A percentile compares a stretch with the other conserved stretches of the same genome.
These are phyloP conservation scores for Monodelphis domestica DNA, from an alignment of 2,797 vertebrate species.

Conservation along the genomic window DNA sequence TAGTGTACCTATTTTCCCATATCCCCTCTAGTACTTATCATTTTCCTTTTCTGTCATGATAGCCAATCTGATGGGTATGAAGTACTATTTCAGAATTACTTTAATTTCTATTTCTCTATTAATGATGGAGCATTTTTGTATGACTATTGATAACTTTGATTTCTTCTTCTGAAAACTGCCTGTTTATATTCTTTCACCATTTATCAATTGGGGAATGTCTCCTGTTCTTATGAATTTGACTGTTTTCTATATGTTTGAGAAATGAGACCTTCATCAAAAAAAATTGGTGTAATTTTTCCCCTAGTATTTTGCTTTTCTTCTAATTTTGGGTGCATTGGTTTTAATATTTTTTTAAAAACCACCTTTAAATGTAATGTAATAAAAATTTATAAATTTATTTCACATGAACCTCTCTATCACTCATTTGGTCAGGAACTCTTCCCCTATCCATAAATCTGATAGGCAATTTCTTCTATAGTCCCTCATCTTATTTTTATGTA, in stretches of 20 bases:
- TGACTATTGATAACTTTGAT: neutral
- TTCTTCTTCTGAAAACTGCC: neutral
- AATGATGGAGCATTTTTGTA: neutral
- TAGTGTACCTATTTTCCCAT: neutral
- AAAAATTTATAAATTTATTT: neutral
- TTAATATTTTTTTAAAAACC: neutral
- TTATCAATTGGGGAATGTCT: neutral
- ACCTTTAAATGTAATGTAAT: neutral
- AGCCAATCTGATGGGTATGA: neutral
- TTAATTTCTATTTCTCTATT: neutral
- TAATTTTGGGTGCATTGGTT: neutral
- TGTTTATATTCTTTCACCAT: neutral
- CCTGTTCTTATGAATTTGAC: neutral
- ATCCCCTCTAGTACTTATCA: neutral
- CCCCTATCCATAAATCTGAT: neutral
- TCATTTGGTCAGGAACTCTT: neutral
- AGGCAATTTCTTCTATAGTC: neutral
- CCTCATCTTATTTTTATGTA: neutral
- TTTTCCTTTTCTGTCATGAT: neutral
- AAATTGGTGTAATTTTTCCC: neutral
- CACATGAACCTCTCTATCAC: neutral
- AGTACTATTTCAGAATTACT: neutral
- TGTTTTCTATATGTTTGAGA: neutral
- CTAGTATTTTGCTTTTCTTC: neutral
- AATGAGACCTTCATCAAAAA: neutral